These are phyloP conservation scores for Tychaedon coryphoeus DNA, from an alignment of 2,113 vertebrate species.

Conservation along the genomic window DNA sequence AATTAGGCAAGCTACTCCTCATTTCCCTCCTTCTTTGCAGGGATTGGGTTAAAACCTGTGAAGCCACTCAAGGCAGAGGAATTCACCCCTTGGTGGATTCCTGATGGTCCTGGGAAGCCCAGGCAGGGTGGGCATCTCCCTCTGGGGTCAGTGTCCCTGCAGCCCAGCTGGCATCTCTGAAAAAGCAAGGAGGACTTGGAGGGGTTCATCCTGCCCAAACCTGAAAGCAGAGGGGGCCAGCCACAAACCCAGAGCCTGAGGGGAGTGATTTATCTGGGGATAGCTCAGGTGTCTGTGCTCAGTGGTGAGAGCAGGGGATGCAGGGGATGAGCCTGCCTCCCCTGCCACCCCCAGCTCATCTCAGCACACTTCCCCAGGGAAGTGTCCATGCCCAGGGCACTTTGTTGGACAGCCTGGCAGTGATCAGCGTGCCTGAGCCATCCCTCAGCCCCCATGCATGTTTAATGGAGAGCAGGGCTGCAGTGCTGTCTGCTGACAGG, in stretches of 20 bases:
- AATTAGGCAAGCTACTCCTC: not conserved
- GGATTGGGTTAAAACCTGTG: not conserved
- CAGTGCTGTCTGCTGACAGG: not conserved
- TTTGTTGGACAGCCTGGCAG: not conserved
- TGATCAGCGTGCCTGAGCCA: not conserved
- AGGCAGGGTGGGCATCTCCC: not conserved
- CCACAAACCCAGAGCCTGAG: fast-evolving
- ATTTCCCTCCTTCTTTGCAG: not conserved
- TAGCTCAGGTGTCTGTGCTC: not conserved
- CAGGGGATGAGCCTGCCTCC: not conserved
- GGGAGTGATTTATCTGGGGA: not conserved
- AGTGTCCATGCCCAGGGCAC: not conserved
- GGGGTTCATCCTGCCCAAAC: not conserved
- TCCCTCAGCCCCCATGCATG: slow-evolving; percentile 6
- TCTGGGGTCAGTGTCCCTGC: not conserved
- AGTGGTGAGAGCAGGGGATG: fast-evolving
- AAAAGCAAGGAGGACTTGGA: not conserved
- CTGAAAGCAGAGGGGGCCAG: not conserved
- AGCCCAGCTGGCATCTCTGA: not conserved
- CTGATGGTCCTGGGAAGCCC: not conserved
- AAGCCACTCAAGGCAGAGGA: not conserved
- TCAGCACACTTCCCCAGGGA: not conserved
- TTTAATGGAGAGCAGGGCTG: slow-evolving; percentile 29
- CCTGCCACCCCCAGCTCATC: not conserved
- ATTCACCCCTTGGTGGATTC: not conserved